Conservation (phyloP, 2,113 vertebrate genomes). For the Rana temporaria region DNA sequence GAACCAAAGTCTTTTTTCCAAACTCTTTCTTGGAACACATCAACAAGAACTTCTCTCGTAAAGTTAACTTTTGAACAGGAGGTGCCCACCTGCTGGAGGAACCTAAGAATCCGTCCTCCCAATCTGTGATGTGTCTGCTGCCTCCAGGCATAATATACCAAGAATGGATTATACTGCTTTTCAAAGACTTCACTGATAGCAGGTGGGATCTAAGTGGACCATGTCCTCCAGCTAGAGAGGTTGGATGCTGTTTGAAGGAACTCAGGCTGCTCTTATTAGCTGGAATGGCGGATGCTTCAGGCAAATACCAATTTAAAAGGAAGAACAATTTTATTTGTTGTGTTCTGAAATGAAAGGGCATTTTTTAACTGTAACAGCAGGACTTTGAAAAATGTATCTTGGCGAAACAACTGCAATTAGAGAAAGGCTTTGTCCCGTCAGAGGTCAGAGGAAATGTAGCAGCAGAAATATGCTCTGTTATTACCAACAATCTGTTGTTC, state of each 20-base stretch:
- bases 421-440: too few species aligned
- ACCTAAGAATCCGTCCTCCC: neutral
- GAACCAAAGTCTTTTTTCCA: neutral
- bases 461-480: neutral
- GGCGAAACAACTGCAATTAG: neutral
- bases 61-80: neutral
- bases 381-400: constrained; percentile 2
- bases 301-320: neutral
- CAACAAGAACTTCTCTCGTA: neutral
- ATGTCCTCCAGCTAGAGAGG: constrained; percentile 6
- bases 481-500: neutral
- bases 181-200: constrained; percentile 5
- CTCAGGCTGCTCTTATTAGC: neutral
- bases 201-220: neutral
- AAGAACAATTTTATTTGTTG: neutral
- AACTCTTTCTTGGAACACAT: neutral
- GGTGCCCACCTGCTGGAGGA: neutral
- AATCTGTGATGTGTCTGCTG: neutral
- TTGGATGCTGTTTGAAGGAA: neutral
- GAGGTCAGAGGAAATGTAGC: too few species aligned
- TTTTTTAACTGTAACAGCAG: neutral
- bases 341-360: constrained; percentile 9
- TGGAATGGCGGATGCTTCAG: neutral
- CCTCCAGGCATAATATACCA: neutral
- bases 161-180: neutral